Evolutionary conservation across 2,797 vertebrate genomes (phyloP).

Genomic region (Eutrigla gurnardus): DNA sequence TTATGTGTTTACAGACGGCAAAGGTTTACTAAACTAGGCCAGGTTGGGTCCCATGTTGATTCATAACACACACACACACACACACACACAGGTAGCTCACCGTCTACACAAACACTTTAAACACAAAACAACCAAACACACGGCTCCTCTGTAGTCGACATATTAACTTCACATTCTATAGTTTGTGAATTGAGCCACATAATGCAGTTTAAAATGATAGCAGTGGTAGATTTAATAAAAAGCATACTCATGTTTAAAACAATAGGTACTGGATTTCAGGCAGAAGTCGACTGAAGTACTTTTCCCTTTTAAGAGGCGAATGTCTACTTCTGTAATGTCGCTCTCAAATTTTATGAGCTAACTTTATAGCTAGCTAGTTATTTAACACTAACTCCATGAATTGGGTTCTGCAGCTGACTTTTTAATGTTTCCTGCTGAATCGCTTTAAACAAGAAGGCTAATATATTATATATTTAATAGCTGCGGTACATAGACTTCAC

Average conservation of each 20-base stretch:
- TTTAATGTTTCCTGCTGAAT: background rate
- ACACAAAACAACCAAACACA: conserved; percentile 1
- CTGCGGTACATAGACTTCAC: background rate
- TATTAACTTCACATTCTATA: background rate
- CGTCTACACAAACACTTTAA: conserved; percentile 16
- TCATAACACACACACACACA: conserved; percentile 15
- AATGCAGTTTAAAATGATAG: conserved; percentile 6
- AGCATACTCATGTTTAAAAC: background rate
- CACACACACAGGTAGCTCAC: conserved; percentile 8
- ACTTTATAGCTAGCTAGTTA: background rate
- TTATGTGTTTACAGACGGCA: conserved; percentile 16
- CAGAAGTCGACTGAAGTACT: background rate
- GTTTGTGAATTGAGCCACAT: conserved; percentile 8
- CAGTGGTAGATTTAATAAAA: background rate
- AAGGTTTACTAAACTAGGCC: conserved; percentile 54
- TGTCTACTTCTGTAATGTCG: background rate
- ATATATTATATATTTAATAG: background rate
- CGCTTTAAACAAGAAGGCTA: background rate
- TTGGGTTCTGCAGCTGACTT: background rate
- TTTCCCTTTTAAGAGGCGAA: background rate
- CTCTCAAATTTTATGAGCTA: background rate
- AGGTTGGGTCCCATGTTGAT: conserved; percentile 47
- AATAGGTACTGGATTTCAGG: background rate
- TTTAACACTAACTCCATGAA: background rate
- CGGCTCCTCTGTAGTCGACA: conserved; percentile 8